Evolutionary conservation across 2,113 vertebrate genomes (phyloP).

Genomic region (Jacana jacana): DNA sequence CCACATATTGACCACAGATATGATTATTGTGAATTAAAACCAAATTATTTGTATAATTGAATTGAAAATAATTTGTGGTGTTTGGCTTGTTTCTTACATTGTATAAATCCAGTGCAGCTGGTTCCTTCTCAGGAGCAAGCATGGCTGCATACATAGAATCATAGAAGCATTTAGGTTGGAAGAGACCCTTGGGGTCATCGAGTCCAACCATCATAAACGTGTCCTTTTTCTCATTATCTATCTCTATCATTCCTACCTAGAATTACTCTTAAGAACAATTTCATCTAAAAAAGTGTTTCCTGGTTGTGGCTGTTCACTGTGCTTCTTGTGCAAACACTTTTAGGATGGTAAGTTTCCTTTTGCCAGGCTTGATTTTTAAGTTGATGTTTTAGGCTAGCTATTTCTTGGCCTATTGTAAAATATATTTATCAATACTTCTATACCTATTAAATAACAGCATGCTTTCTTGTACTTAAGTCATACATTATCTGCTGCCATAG

Average conservation of each 20-base stretch:
- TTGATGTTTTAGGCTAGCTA: not conserved
- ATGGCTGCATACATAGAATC: not conserved
- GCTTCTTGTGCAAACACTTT: not conserved
- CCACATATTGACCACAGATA: not conserved
- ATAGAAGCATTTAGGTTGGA: too few species aligned
- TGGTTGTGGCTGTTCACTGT: not conserved
- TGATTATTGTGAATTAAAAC: not conserved
- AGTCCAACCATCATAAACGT: too few species aligned
- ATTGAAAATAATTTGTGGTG: not conserved
- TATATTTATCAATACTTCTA: not conserved
- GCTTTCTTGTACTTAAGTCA: not conserved
- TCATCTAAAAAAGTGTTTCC: not conserved
- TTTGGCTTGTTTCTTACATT: not conserved
- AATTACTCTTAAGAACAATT: not conserved
- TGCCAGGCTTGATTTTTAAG: not conserved
- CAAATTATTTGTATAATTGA: not conserved
- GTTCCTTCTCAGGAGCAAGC: not conserved
- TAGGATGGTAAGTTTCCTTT: not conserved
- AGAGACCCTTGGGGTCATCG: too few species aligned
- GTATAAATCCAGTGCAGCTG: not conserved
- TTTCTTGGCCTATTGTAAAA: not conserved
- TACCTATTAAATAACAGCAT: not conserved
- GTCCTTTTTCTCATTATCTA: not conserved
- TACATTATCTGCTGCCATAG: not conserved
- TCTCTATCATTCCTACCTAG: not conserved